Percentiles rank a stretch among this genome's conserved stretches.
These are phyloP conservation scores for Piliocolobus tephrosceles DNA, from an alignment of 2,113 vertebrate genomes.

Conservation along the genomic window DNA sequence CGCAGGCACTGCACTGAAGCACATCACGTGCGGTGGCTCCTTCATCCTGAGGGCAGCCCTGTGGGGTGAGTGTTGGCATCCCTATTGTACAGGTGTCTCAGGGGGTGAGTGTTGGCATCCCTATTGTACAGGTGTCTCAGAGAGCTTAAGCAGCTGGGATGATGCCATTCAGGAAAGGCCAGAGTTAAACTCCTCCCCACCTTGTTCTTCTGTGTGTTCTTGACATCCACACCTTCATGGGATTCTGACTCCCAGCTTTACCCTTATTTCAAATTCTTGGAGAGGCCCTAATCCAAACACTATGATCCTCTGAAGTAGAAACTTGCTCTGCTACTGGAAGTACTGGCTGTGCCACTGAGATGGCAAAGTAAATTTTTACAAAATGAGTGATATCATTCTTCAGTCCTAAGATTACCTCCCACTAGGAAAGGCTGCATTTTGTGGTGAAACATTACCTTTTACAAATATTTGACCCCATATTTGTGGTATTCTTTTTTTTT, in stretches of 20 bases:
- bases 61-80: background rate
- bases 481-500: background rate
- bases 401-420: background rate
- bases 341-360: background rate
- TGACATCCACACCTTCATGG: background rate
- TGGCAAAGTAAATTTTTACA: background rate
- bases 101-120: background rate
- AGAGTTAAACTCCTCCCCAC: background rate
- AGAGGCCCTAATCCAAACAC: background rate
- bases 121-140: too few relatives aligned
- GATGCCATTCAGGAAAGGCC: background rate
- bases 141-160: too few relatives aligned
- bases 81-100: too few relatives aligned
- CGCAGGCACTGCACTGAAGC: fast-evolving
- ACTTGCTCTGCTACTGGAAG: background rate
- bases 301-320: background rate
- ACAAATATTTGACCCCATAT: background rate
- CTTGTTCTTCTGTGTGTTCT: fast-evolving
- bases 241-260: background rate
- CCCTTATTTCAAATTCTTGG: background rate
- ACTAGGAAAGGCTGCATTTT: background rate
- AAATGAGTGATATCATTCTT: background rate
- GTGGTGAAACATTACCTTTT: background rate
- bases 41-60: background rate
- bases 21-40: background rate